A percentile compares a stretch with the other conserved stretches of the same genome.
Conservation (phyloP, 2,797 vertebrate genomes). For the Tachyglossus aculeatus region DNA sequence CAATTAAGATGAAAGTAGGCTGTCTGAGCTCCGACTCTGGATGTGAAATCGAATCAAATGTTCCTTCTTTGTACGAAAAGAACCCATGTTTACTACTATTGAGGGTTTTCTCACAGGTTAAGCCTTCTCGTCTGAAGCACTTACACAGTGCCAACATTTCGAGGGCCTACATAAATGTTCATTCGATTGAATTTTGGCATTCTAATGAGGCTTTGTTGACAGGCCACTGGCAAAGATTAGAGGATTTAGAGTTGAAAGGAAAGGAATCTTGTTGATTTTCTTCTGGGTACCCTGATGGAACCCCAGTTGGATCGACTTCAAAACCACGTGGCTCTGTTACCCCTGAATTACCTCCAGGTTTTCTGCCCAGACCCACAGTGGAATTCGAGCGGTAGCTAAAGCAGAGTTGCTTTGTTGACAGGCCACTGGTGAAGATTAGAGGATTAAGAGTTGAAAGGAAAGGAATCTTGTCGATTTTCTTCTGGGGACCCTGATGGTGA, state of each 20-base stretch:
- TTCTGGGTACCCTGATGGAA: background rate
- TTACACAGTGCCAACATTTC: too few species aligned
- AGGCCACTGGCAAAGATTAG: background rate
- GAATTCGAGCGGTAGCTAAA: background rate
- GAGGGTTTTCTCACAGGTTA: too few species aligned
- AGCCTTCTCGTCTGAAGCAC: too few species aligned
- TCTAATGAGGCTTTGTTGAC: background rate
- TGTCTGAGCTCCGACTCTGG: too few species aligned
- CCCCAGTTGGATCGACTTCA: background rate
- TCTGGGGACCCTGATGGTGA: background rate
- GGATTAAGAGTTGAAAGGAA: slow-evolving; percentile 9
- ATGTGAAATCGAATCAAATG: too few species aligned
- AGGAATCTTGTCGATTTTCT: background rate
- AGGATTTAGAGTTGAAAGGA: slow-evolving; percentile 6
- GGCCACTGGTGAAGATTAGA: background rate
- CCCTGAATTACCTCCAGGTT: background rate
- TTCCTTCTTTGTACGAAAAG: too few species aligned
- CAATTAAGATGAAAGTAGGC: too few species aligned
- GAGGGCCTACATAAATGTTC: too few species aligned
- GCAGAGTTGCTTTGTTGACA: background rate
- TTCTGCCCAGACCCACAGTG: background rate
- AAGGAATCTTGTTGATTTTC: background rate
- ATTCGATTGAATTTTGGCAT: too few species aligned
- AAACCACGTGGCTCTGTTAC: background rate
- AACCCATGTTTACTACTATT: too few species aligned